Base-by-base conservation (phyloP, 1,140 invertebrate genomes). In the Phymastichus coffea region DNA sequence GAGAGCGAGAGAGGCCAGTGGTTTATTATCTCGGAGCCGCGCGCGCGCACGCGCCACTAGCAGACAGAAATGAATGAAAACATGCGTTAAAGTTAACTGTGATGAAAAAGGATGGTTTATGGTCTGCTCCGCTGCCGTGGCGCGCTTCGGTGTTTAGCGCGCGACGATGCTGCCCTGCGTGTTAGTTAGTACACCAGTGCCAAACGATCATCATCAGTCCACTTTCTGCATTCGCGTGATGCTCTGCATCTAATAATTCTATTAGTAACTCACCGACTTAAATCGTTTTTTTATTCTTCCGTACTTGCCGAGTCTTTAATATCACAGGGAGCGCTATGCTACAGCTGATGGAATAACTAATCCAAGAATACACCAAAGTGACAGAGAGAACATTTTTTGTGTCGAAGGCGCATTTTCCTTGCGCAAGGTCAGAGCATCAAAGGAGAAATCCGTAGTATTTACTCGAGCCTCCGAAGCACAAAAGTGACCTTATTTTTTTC, bases 51-150 rank as follows among this genome's bases (percentile, higher is more conserved):
- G 17, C 3, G 12, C 4, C 28, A 28, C 35, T 25, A n/a, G 22
- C 7, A 35, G 30, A 30, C 40, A 46, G 35, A 53, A 59, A 53
- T 59, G 38, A 53, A 59, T 58, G 48, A 47, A 46, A 53, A 46
- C 7, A 30, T 38, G 33, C 48, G 57, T 47, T 37, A 59, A 59
- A 46, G 28, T 53, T 46, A 37, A 59, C 20, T n/a, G 28, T 22
- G 48, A 53, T 59, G 49, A 52, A 46, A 59, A 53, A 53, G 26
- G 17, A 52, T 58, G 40, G 8, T 58, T 58, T 58, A 52, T 44
- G 28, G 9, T 44, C 17, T 40, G 46, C 44, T 23, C n/a, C n/a
- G n/a, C n/a, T n/a, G n/a, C n/a, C n/a, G n/a, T n/a, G n/a, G n/a
- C n/a, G n/a, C n/a, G n/a, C n/a, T n/a, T n/a, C 7, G 26, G 20